phyloP scores from a whole-genome alignment of 2,113 vertebrate genomes.

The Amblyopsis rosae region DNA sequence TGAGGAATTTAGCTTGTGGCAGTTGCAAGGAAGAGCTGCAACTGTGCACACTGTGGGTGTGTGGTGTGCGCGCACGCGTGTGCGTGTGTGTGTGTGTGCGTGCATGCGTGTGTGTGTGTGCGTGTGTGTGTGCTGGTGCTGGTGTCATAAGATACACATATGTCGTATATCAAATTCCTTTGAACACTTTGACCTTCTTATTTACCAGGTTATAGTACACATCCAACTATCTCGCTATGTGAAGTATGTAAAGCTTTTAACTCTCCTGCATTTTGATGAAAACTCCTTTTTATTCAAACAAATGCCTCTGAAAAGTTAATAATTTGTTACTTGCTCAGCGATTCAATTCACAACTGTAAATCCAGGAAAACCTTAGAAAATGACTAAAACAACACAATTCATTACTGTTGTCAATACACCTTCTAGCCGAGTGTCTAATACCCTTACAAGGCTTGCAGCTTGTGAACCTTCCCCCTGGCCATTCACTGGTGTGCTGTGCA shows the following conservation, averaged over 20 bases:
- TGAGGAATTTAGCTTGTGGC: slow-evolving; percentile 80
- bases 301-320: slow-evolving; percentile 18
- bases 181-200: slow-evolving; percentile 20
- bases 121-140: not conserved
- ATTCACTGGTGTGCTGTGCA: slow-evolving; percentile 24
- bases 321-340: not conserved
- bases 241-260: slow-evolving; percentile 23
- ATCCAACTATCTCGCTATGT: not conserved
- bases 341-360: too few relatives aligned
- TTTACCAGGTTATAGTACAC: slow-evolving; percentile 9
- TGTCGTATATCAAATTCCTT: slow-evolving; percentile 30
- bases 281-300: not conserved
- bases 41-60: not conserved
- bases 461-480: slow-evolving; percentile 27
- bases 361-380: not conserved
- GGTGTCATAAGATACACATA: not conserved
- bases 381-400: not conserved
- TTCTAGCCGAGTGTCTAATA: slow-evolving; percentile 30
- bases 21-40: slow-evolving; percentile 30
- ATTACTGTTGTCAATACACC: slow-evolving; percentile 34
- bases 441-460: slow-evolving; percentile 39
- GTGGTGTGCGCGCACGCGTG: too few relatives aligned
- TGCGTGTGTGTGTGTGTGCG: slow-evolving; percentile 35
- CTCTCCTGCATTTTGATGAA: slow-evolving; percentile 11
- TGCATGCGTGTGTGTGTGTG: slow-evolving; percentile 18